Evolutionary conservation across 2,797 vertebrate genomes (phyloP).

Genomic region (Esox masquinongy): DNA sequence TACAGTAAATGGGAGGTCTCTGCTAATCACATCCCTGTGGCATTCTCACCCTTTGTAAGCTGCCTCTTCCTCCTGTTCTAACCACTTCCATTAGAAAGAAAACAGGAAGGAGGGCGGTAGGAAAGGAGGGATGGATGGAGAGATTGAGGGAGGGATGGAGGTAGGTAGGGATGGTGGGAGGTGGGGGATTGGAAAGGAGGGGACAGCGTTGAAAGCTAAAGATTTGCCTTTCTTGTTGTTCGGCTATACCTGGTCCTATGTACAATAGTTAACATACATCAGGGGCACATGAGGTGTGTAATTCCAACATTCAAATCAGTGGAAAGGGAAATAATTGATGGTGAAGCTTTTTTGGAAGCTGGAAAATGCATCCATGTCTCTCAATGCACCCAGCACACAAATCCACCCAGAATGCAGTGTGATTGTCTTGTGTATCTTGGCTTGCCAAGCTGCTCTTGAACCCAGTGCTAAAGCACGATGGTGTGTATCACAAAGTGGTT

Average conservation of each 20-base stretch:
- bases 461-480: not conserved
- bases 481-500: constrained; percentile 5
- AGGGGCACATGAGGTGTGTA: constrained; percentile 9
- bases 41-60: constrained; percentile 68
- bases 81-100: constrained; percentile 38
- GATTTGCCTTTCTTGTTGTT: not conserved
- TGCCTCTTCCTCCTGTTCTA: constrained; percentile 65
- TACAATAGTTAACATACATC: not conserved
- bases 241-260: not conserved
- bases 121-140: constrained; percentile 17
- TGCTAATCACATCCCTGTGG: constrained; percentile 76
- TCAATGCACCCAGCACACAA: constrained; percentile 22
- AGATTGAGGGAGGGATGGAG: constrained; percentile 27
- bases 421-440: constrained; percentile 12
- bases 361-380: constrained; percentile 29
- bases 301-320: not conserved
- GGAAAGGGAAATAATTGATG: not conserved
- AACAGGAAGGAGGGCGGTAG: constrained; percentile 23
- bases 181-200: no score
- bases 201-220: constrained; percentile 3
- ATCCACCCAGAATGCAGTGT: constrained; percentile 9
- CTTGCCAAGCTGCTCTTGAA: not conserved
- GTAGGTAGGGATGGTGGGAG: no score
- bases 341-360: not conserved
- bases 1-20: constrained; percentile 72